Conservation (phyloP, 1,140 invertebrate species). For the Pachypsylla venusta region DNA sequence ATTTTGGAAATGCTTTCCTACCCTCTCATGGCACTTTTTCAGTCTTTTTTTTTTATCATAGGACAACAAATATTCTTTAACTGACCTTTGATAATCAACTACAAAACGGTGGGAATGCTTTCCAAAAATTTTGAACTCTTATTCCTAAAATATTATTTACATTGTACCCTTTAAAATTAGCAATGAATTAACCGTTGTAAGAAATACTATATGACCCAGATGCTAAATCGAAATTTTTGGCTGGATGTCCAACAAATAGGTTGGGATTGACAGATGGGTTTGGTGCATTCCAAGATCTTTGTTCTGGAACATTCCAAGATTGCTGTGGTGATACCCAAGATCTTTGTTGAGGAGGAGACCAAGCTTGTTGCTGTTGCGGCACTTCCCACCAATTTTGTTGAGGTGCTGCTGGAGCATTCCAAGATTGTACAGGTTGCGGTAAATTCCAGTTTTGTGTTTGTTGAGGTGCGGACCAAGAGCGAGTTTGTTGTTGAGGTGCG, state of each 20-base stretch:
- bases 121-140: no score
- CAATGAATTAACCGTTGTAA: slow-evolving; percentile 33
- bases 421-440: slow-evolving; percentile 20
- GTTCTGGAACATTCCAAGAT: slow-evolving; percentile 23
- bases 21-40: no score
- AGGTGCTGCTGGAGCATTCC: slow-evolving; percentile 27
- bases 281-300: slow-evolving; percentile 17
- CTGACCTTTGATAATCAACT: no score
- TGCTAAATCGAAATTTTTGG: slow-evolving; percentile 42
- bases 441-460: slow-evolving; percentile 15
- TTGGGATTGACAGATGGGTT: slow-evolving; percentile 18
- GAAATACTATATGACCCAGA: slow-evolving; percentile 51
- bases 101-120: not conserved
- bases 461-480: slow-evolving; percentile 23
- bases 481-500: slow-evolving; percentile 25
- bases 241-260: slow-evolving; percentile 39
- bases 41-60: no score
- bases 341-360: slow-evolving; percentile 27
- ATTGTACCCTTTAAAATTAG: not conserved
- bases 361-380: slow-evolving; percentile 23
- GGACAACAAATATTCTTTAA: no score
- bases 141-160: not conserved
- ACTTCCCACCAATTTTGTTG: slow-evolving; percentile 32
- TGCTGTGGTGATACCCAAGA: slow-evolving; percentile 31
- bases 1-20: no score